Evolutionary conservation across 2,888 invertebrate species (phyloP), one percentile per base, ranked within the genome.

Genomic region (Polydrusus cervinus): DNA sequence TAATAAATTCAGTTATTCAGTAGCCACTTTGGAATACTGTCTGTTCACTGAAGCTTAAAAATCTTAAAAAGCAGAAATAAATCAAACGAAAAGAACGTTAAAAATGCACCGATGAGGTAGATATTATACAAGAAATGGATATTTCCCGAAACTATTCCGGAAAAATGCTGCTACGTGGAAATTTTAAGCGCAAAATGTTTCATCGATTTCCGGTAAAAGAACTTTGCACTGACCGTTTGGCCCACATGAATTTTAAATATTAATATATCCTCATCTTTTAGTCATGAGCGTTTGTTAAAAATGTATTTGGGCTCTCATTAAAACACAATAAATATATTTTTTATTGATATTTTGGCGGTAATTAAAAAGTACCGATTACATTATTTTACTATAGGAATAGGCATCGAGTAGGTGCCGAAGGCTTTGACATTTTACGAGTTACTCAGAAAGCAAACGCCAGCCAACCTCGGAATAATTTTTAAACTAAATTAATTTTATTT

Each of bases 221-320:
- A 20, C 10, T 11, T 18, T 49, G 20, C 2, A 51, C 0, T 20
- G 51, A 20, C 20, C 51, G 20, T 51, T 51, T 51, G 51, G 20
- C 51, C 20, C 51, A 51, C 51, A 51, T 51, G 20, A 51, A 20
- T 51, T 51, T 20, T 18, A 51, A 51, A 49, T 49, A 49, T 49
- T 49, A 49, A 51, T 20, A 10, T 20, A 13, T 51, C 20, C 11
- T 20, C 10, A 51, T 51, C 18, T 51, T 51, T 51, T 20, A 51
- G n/a, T 51, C 51, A 20, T 51, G 51, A 20, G 20, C 20, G 20
- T 51, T 51, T 20, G 20, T 51, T 20, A 20, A 11, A 11, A 10
- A 51, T 51, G 51, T 20, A 20, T 51, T 18, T 20, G 20, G 51
- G 11, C 20, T 51, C n/a, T 14, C 51, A 51, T 20, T 51, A 20